Conservation (phyloP, 1,140 invertebrate species). For the Hermetia illucens region DNA sequence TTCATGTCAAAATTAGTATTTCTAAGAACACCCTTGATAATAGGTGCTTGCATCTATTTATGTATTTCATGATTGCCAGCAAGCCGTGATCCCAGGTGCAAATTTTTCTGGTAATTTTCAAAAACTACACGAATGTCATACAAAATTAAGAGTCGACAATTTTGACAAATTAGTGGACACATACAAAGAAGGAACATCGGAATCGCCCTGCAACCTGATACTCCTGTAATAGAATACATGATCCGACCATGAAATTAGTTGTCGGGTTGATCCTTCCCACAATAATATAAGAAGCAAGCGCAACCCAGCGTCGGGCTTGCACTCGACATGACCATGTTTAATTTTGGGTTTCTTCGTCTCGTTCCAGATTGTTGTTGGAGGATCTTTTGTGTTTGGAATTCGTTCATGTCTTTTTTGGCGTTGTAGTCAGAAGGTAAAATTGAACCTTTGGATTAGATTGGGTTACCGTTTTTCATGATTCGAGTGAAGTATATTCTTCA, state of each 20-base stretch:
- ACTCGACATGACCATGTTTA: too few species aligned
- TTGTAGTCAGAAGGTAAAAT: too few species aligned
- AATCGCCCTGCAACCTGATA: background rate
- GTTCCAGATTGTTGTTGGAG: too few species aligned
- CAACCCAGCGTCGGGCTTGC: too few species aligned
- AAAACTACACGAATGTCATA: background rate
- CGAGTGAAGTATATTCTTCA: too few species aligned
- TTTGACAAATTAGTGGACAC: constrained; percentile 1
- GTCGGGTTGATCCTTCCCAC: background rate
- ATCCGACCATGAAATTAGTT: background rate
- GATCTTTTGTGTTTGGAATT: too few species aligned
- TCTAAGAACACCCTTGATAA: background rate
- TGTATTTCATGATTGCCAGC: background rate
- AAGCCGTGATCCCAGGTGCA: background rate
- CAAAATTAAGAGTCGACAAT: background rate
- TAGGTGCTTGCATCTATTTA: background rate
- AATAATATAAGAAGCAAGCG: background rate
- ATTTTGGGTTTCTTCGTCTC: too few species aligned
- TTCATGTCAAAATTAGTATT: too few species aligned
- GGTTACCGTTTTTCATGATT: too few species aligned
- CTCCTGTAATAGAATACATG: background rate
- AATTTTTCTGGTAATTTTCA: background rate
- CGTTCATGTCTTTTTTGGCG: too few species aligned
- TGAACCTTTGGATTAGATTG: too few species aligned
- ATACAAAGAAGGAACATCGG: background rate